A percentile compares a stretch with the other conserved stretches of the same genome.
phyloP scores from a whole-genome alignment of 2,888 invertebrate genomes.

The Willowsia nigromaculata region DNA sequence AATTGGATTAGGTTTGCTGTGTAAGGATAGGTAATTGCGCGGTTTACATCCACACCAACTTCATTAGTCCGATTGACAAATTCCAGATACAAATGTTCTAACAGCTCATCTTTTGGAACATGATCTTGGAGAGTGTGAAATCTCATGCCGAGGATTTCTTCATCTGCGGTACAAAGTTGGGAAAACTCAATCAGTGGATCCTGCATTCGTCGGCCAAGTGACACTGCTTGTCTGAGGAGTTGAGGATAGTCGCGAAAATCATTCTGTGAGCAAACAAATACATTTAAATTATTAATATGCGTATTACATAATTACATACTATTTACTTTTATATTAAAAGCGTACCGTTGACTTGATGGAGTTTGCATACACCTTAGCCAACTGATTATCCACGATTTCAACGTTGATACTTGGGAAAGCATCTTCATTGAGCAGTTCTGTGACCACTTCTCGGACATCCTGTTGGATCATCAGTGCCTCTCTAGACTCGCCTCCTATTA shows the following conservation, averaged over 20 bases:
- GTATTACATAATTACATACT: not conserved
- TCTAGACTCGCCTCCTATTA: constrained; percentile 93
- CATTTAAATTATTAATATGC: too few species aligned
- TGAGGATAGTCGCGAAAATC: constrained; percentile 97
- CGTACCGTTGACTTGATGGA: constrained; percentile 89
- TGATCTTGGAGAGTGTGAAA: constrained; percentile 90
- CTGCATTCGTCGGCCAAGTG: constrained; percentile 93
- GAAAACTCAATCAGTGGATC: constrained; percentile 98
- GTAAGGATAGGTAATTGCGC: constrained; percentile 93
- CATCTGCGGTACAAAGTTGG: constrained; percentile 96
- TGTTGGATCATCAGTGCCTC: constrained; percentile 90
- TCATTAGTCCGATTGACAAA: constrained; percentile 97
- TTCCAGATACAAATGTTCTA: constrained; percentile 92
- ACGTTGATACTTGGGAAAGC: constrained; percentile 93
- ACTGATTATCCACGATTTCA: constrained; percentile 95
- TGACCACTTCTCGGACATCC: constrained; percentile 88
- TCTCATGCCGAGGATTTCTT: constrained; percentile 96
- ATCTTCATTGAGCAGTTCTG: constrained; percentile 89
- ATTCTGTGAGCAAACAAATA: constrained; percentile 80
- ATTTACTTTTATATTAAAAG: constrained; percentile 48
- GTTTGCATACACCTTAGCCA: constrained; percentile 95
- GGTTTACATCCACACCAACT: constrained; percentile 98
- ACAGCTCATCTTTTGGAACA: constrained; percentile 89
- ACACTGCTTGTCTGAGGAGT: constrained; percentile 94
- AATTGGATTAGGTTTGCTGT: constrained; percentile 96